Evolutionary conservation across 2,888 invertebrate species (phyloP).

Genomic region (Leuctra nigra): DNA sequence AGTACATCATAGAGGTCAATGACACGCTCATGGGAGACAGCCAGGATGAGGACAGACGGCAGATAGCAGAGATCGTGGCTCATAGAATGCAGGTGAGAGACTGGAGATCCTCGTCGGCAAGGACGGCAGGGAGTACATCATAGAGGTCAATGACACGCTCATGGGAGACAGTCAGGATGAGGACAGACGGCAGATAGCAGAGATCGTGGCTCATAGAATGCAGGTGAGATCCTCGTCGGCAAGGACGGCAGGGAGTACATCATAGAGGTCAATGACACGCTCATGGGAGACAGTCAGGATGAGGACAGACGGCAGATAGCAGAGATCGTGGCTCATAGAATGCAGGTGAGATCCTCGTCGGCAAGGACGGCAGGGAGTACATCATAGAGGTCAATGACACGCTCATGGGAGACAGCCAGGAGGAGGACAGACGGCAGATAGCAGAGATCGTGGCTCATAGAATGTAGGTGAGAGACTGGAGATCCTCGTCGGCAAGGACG

Average conservation of each 20-base stretch:
- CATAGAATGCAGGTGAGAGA: conserved; percentile 87
- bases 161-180: conserved; percentile 97
- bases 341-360: conserved; percentile 88
- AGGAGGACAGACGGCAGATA: conserved; percentile 91
- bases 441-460: conserved; percentile 85
- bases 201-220: conserved; percentile 87
- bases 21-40: conserved; percentile 92
- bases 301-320: conserved; percentile 93
- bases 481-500: conserved; percentile 87
- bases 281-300: conserved; percentile 95
- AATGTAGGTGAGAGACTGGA: conserved; percentile 92
- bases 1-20: conserved; percentile 92
- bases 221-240: conserved; percentile 86
- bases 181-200: conserved; percentile 89
- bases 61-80: conserved; percentile 88
- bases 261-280: conserved; percentile 90
- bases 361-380: conserved; percentile 88
- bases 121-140: conserved; percentile 90
- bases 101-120: conserved; percentile 87
- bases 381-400: conserved; percentile 95
- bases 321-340: conserved; percentile 82
- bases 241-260: conserved; percentile 93
- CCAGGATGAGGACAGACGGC: conserved; percentile 93
- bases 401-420: conserved; percentile 92
- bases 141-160: conserved; percentile 91